These are phyloP conservation scores for Aldabrachelys gigantea DNA, from an alignment of 2,113 vertebrate species.

Conservation along the genomic window DNA sequence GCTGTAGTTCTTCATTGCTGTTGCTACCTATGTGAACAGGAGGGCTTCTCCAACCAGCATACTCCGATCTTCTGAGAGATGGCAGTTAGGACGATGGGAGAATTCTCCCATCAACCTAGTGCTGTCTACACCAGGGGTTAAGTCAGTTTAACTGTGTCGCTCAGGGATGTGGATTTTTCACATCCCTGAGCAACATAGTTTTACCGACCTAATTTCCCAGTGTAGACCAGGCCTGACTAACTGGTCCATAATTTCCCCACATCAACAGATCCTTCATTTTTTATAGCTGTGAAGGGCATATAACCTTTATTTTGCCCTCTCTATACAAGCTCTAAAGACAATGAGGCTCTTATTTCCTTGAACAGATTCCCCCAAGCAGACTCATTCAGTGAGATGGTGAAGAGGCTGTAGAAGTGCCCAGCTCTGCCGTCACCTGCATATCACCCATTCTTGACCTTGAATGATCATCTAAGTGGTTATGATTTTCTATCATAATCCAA, in stretches of 20 bases:
- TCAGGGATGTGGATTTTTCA: background rate
- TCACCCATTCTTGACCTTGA: background rate
- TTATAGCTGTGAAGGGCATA: background rate
- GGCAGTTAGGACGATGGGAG: background rate
- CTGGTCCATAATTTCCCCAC: background rate
- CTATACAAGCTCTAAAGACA: background rate
- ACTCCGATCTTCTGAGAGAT: background rate
- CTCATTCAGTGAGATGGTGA: background rate
- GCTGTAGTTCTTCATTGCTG: background rate
- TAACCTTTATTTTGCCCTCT: background rate
- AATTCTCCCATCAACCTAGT: background rate
- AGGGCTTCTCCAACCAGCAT: background rate
- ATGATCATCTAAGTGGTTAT: background rate
- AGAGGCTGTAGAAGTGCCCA: background rate
- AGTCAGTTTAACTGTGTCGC: too few relatives aligned
- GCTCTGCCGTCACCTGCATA: background rate
- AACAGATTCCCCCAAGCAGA: background rate
- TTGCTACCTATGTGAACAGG: background rate
- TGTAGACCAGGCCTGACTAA: background rate
- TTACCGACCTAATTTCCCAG: background rate
- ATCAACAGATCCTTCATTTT: background rate
- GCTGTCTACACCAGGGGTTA: background rate
- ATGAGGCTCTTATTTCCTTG: background rate
- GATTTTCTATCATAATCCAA: too few relatives aligned
- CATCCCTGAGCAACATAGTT: background rate